Conservation (phyloP, 1,140 invertebrate species). For the Neodiprion virginianus region DNA sequence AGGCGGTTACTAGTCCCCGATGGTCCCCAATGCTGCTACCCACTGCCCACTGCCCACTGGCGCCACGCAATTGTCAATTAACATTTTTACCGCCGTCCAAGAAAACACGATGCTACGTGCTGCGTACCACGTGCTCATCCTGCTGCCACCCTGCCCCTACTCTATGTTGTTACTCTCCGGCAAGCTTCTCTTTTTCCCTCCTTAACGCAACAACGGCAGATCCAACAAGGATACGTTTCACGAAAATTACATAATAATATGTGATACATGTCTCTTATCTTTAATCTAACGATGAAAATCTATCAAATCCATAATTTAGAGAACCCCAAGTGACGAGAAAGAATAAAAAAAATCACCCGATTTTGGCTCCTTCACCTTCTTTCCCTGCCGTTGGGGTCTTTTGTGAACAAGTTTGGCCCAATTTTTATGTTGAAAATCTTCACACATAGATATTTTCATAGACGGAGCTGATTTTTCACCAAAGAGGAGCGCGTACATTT, state of each 20-base stretch:
- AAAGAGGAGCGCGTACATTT: too few species aligned
- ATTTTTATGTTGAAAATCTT: too few species aligned
- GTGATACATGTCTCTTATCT: slow-evolving; percentile 44
- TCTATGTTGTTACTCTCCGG: neutral
- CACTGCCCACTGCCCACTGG: slow-evolving; percentile 43
- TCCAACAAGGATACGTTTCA: slow-evolving; percentile 45
- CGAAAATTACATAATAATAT: slow-evolving; percentile 43
- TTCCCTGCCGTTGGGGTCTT: too few species aligned
- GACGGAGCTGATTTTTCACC: too few species aligned
- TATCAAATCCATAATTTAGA: too few species aligned
- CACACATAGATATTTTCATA: too few species aligned
- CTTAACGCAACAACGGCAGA: slow-evolving; percentile 1
- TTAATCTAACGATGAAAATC: neutral
- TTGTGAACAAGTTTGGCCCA: too few species aligned
- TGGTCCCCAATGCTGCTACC: slow-evolving; percentile 32
- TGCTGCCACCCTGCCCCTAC: neutral
- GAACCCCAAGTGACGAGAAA: too few species aligned
- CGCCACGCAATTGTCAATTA: slow-evolving; percentile 62
- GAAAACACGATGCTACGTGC: slow-evolving; percentile 47
- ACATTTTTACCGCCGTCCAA: slow-evolving; percentile 56
- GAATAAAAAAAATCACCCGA: too few species aligned
- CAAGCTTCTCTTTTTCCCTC: neutral
- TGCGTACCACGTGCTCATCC: slow-evolving; percentile 15
- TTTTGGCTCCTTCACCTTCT: too few species aligned
- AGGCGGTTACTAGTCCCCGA: slow-evolving; percentile 31